Percentiles rank a stretch among this genome's conserved stretches.
Conservation (phyloP, 2,888 invertebrate genomes). For the Ennomos quercinarius region DNA sequence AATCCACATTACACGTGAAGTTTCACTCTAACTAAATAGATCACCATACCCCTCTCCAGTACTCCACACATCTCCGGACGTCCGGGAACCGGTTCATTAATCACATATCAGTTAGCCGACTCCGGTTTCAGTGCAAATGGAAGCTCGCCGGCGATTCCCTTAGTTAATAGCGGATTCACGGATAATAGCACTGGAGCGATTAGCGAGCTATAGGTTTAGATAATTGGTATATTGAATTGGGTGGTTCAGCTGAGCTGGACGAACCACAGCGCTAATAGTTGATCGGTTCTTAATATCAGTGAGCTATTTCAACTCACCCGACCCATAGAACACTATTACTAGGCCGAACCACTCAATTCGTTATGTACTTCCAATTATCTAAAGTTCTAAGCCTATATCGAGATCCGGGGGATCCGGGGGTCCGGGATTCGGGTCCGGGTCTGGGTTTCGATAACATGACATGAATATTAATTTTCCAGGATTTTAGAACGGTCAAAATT, state of each 20-base stretch:
- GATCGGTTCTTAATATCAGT: no score
- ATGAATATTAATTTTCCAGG: no score
- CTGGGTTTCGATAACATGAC: no score
- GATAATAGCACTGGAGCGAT: conserved; percentile 21
- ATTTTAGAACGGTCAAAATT: no score
- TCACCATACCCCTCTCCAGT: conserved; percentile 8
- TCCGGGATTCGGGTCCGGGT: no score
- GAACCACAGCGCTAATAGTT: not conserved
- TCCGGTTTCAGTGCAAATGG: conserved; percentile 55
- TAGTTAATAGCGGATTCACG: conserved; percentile 21
- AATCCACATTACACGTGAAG: not conserved
- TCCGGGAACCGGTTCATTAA: conserved; percentile 62
- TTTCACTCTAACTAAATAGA: conserved; percentile 1
- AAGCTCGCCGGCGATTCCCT: conserved; percentile 25
- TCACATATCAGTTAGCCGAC: conserved; percentile 69
- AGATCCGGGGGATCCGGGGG: no score
- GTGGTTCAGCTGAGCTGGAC: conserved; percentile 6
- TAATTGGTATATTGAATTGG: conserved; percentile 20
- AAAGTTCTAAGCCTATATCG: no score
- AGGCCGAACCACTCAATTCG: no score
- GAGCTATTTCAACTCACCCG: no score
- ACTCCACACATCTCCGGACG: conserved; percentile 44
- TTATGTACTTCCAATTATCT: no score
- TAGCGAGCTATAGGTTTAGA: conserved; percentile 11
- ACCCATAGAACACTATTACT: no score